Percentiles rank a stretch among this genome's conserved stretches.
Conservation (phyloP, 2,797 vertebrate species). For the Sebastolobus alascanus region DNA sequence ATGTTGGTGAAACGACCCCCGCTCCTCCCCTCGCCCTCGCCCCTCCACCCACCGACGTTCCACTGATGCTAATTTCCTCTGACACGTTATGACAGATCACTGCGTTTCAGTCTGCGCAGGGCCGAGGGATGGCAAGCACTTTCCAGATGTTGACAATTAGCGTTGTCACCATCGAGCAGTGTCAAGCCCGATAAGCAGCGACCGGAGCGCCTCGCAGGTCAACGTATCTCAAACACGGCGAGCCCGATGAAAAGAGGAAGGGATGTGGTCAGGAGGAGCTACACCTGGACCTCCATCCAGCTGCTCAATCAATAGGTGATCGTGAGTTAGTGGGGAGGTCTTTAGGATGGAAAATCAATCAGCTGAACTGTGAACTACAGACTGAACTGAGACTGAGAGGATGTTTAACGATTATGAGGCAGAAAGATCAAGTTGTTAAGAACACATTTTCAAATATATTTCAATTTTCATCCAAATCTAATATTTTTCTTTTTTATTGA, state of each 20-base stretch:
- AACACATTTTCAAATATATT: background rate
- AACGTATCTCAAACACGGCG: slow-evolving; percentile 29
- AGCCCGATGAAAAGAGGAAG: slow-evolving; percentile 24
- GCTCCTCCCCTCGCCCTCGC: background rate
- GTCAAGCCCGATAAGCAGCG: slow-evolving; percentile 69
- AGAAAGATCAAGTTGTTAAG: background rate
- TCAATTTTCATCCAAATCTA: background rate
- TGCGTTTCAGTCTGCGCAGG: slow-evolving; percentile 53
- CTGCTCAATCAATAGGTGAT: slow-evolving; percentile 62
- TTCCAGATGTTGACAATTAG: slow-evolving; percentile 85
- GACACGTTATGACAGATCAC: slow-evolving; percentile 81
- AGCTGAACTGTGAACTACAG: slow-evolving; percentile 1
- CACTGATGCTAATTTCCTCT: slow-evolving; percentile 77
- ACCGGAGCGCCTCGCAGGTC: slow-evolving; percentile 62
- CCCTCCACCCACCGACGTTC: slow-evolving; percentile 39
- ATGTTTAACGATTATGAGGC: background rate
- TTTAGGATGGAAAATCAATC: slow-evolving; percentile 6
- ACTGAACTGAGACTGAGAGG: background rate
- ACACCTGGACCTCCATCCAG: slow-evolving; percentile 37
- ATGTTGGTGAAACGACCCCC: slow-evolving; percentile 28
- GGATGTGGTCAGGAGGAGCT: slow-evolving; percentile 2
- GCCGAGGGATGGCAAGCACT: slow-evolving; percentile 63
- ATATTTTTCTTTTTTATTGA: background rate
- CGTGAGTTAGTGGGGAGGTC: slow-evolving; percentile 24
- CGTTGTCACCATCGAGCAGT: slow-evolving; percentile 75